phyloP scores from a whole-genome alignment of 2,797 vertebrate genomes.

The Holocentrus rufus region DNA sequence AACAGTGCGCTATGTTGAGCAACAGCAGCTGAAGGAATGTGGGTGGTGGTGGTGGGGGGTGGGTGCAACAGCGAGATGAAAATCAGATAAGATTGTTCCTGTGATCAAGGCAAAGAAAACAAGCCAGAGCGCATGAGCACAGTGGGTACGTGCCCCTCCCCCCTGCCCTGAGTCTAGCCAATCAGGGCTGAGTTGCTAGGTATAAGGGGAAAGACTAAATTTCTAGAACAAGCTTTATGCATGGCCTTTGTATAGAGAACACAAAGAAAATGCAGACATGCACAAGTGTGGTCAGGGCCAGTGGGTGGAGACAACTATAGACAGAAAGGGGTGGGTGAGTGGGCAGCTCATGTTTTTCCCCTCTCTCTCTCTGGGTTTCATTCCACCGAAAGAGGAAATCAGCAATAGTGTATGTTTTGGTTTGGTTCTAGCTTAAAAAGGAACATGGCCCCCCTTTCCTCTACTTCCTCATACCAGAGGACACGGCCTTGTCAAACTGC shows the following conservation, averaged over 20 bases:
- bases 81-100: slow-evolving; percentile 75
- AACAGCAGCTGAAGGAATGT: slow-evolving; percentile 53
- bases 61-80: slow-evolving; percentile 50
- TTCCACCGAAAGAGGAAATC: slow-evolving; percentile 49
- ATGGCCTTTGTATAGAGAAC: slow-evolving; percentile 71
- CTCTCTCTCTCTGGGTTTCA: slow-evolving; percentile 5
- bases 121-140: slow-evolving; percentile 73
- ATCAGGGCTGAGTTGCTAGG: slow-evolving; percentile 84
- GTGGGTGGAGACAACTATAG: slow-evolving; percentile 51
- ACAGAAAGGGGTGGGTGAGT: slow-evolving; percentile 45
- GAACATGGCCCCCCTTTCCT: background rate
- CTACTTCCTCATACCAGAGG: slow-evolving; percentile 20
- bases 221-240: slow-evolving; percentile 71
- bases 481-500: slow-evolving; percentile 51
- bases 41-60: background rate
- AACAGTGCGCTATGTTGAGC: slow-evolving; percentile 1
- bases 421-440: slow-evolving; percentile 26
- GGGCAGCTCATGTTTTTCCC: slow-evolving; percentile 32
- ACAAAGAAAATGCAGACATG: slow-evolving; percentile 75
- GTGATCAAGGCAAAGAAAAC: slow-evolving; percentile 74
- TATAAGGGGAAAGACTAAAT: slow-evolving; percentile 49
- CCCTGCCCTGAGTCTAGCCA: slow-evolving; percentile 72
- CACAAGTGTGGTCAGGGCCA: slow-evolving; percentile 58
- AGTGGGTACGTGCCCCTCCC: slow-evolving; percentile 56
- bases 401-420: slow-evolving; percentile 23